A percentile compares a stretch with the other conserved stretches of the same genome.
phyloP scores from a whole-genome alignment of 2,797 vertebrate genomes.

The Sylvia borin region DNA sequence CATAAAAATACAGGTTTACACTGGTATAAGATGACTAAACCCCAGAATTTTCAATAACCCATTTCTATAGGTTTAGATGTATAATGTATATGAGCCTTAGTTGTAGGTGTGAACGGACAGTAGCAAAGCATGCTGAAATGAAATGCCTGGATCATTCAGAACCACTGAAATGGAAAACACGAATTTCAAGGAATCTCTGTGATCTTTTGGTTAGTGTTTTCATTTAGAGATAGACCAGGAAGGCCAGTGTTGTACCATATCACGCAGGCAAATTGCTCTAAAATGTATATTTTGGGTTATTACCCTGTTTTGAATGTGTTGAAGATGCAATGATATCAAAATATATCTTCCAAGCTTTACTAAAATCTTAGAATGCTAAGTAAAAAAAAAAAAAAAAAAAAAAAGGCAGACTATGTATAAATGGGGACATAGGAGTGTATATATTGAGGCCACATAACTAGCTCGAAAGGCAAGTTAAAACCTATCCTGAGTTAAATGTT shows the following conservation, averaged over 20 bases:
- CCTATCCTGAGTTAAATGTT: neutral
- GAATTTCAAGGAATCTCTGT: neutral
- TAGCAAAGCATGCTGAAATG: neutral
- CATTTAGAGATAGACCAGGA: neutral
- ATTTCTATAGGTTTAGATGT: neutral
- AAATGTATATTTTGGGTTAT: neutral
- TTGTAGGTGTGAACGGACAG: neutral
- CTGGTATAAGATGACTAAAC: neutral
- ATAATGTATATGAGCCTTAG: neutral
- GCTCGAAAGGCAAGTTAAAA: neutral
- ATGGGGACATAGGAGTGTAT: neutral
- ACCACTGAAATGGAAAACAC: neutral
- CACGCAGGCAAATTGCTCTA: neutral
- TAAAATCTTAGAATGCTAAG: neutral
- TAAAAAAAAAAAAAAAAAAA: neutral
- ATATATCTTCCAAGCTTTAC: neutral
- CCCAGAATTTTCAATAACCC: neutral
- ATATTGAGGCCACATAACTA: neutral
- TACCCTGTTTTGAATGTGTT: neutral
- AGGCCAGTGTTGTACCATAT: neutral
- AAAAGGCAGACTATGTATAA: neutral
- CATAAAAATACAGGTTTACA: neutral
- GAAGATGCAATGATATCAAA: neutral
- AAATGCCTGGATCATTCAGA: neutral
- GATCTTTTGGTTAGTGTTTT: neutral